phyloP scores from a whole-genome alignment of 2,888 invertebrate species.

The Cephus sareptanus region DNA sequence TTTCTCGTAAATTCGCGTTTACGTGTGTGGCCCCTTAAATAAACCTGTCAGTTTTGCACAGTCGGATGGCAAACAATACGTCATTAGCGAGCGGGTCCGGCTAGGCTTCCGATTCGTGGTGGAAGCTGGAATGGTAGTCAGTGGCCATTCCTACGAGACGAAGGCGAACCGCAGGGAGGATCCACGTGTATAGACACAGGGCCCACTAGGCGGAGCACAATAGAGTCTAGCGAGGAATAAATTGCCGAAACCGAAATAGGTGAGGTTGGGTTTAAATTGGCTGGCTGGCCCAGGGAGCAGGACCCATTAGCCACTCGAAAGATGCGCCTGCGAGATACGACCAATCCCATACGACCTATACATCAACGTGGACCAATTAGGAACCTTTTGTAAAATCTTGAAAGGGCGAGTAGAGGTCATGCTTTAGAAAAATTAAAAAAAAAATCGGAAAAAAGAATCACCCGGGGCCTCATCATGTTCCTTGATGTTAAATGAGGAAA shows the following conservation, averaged over 20 bases:
- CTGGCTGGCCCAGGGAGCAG: constrained; percentile 4
- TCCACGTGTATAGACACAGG: constrained; percentile 10
- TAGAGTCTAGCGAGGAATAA: constrained; percentile 38
- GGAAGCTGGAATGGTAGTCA: background rate
- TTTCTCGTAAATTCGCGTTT: constrained; percentile 22
- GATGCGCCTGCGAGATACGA: constrained; percentile 54
- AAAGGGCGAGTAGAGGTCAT: constrained; percentile 16
- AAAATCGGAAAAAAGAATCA: background rate
- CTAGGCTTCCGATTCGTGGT: constrained; percentile 1
- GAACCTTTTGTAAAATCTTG: constrained; percentile 23
- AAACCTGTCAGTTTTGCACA: constrained; percentile 34
- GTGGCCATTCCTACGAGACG: constrained; percentile 22
- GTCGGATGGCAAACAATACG: constrained; percentile 32
- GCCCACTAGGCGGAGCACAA: constrained; percentile 17
- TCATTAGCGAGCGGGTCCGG: constrained; percentile 31
- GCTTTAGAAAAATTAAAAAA: background rate
- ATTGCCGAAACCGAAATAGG: constrained; percentile 48
- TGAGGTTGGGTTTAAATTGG: constrained; percentile 24
- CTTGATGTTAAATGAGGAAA: background rate
- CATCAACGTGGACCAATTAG: constrained; percentile 58
- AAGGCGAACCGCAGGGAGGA: constrained; percentile 22
- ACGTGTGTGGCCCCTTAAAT: constrained; percentile 24
- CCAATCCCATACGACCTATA: constrained; percentile 46
- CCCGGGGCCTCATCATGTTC: background rate
- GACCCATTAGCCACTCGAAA: constrained; percentile 45